Evolutionary conservation across 2,113 vertebrate species (phyloP), one percentile per base, ranked within the genome.

Genomic region (Callaeas wilsoni): DNA sequence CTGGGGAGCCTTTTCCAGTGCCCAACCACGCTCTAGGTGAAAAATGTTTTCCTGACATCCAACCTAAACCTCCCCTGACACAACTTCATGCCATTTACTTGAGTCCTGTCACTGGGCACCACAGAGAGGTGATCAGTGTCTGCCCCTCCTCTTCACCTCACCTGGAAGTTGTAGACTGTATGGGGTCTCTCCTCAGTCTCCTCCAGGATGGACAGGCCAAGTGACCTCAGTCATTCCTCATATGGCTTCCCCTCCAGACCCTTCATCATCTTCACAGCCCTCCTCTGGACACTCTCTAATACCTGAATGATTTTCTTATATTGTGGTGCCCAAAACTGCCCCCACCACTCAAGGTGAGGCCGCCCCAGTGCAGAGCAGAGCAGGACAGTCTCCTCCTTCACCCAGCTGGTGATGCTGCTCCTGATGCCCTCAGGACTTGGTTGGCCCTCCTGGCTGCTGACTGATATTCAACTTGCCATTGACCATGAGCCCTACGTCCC

Each of bases 321-420:
- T 29, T 53, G 12, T 33, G 19, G 29, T 9, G 7, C 19, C 55
- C 15, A 39, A 33, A 64, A 33, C 15, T 56, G n/a, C 2, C 18
- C 26, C 13, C n/a, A 44, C 6, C 5, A 39, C 19, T 47, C 2
- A 2, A 39, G 37, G 15, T 39, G 68, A 12, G 19, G 19, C 23
- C 1, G 8, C 14, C 14, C 18, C n/a, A 64, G 6, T 8, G 18
- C 49, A 74, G 23, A 69, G 15, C 18, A 87, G 22, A 60, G 46
- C 0, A 0, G 12, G 15, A 27, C 33, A 77, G 23, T 52, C 6
- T 18, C 22, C 18, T 60, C 13, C n/a, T 19, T 64, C 0, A 3
- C 5, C 46, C 2, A 11, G 26, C 30, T 71, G 56, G 16, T 0
- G 1, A 32, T 2, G 3, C 12, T 60, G 55, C 7, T 25, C 20